phyloP scores from a whole-genome alignment of 2,888 invertebrate genomes.

The Alloplasta piceator region DNA sequence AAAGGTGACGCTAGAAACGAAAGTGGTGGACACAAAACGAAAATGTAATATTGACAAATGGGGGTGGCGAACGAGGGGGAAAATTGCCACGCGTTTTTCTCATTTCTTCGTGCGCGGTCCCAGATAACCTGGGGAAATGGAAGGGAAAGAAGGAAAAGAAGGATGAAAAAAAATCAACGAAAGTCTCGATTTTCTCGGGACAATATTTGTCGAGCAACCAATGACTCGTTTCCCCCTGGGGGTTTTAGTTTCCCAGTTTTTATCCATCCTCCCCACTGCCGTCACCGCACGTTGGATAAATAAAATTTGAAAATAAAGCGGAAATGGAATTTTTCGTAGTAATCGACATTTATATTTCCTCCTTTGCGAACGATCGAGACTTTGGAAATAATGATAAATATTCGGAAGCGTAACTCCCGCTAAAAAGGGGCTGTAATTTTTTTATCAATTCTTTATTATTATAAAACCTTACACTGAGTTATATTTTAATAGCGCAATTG shows the following conservation, averaged over 20 bases:
- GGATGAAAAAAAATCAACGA: conserved; percentile 40
- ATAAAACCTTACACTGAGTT: too few relatives aligned
- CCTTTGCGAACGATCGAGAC: too few relatives aligned
- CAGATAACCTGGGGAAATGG: neutral
- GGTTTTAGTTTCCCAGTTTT: neutral
- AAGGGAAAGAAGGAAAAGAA: conserved; percentile 20
- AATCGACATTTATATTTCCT: too few relatives aligned
- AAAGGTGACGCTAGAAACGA: conserved; percentile 28
- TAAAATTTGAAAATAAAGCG: too few relatives aligned
- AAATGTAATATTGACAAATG: conserved; percentile 39
- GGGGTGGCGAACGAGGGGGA: conserved; percentile 20
- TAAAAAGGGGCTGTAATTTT: too few relatives aligned
- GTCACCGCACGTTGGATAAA: too few relatives aligned
- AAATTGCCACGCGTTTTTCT: conserved; percentile 43
- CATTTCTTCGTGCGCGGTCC: conserved; percentile 31
- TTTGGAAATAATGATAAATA: too few relatives aligned
- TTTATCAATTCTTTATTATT: too few relatives aligned
- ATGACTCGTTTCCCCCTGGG: conserved; percentile 55
- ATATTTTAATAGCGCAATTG: too few relatives aligned
- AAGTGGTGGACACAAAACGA: conserved; percentile 31
- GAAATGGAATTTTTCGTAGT: too few relatives aligned
- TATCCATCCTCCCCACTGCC: too few relatives aligned
- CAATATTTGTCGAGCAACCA: conserved; percentile 66
- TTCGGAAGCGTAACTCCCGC: too few relatives aligned
- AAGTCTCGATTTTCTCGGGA: conserved; percentile 64